Base-by-base conservation (phyloP, 2,113 vertebrate genomes). In the Myiopsitta monachus region DNA sequence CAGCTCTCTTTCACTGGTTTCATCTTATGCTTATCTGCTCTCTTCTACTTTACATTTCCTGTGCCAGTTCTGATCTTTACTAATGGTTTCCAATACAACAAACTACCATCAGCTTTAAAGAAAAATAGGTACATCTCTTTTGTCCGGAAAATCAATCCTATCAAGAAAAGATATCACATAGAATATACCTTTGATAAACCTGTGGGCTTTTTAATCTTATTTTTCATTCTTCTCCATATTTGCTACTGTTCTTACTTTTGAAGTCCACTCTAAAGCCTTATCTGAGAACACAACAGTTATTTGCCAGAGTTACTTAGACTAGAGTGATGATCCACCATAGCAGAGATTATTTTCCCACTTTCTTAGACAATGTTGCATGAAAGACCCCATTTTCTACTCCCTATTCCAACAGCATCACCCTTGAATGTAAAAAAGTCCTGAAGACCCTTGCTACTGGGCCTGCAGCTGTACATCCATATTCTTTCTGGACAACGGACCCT, bases 151-250 rank as follows among this genome's bases (percentile, higher is more conserved):
- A 90, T 49, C 72, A 83, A 67, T 70, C 22, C n/a, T 18, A 38
- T 63, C 2, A 64, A 26, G 33, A 79, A 77, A 74, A 83, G 16
- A 18, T 31, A 30, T 4, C 15, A 17, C 7, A 46, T 38, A 11
- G 19, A 77, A 55, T 33, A 49, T 10, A n/a, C 2, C 8, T 81
- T 69, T 63, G 30, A 59, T 41, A 81, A 92, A 67, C 18, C 3
- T 3, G 3, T 62, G 11, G 4, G 3, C 0, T 9, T 86, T 90
- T 76, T 24, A 62, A 52, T 66, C 0, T 2, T 43, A 6, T 33
- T 92, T 61, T 76, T 64, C 2, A 33, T 66, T 94, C 27, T 68
- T 68, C 36, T 82, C 21, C 7, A 0, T 33, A 44, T 66, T 68
- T 80, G 82, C 76, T 5, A 18, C 57, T 69, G 16, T 36, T 79